These are phyloP conservation scores for Drosophila seguyi DNA, from an alignment of 1,140 invertebrate genomes.

Conservation along the genomic window DNA sequence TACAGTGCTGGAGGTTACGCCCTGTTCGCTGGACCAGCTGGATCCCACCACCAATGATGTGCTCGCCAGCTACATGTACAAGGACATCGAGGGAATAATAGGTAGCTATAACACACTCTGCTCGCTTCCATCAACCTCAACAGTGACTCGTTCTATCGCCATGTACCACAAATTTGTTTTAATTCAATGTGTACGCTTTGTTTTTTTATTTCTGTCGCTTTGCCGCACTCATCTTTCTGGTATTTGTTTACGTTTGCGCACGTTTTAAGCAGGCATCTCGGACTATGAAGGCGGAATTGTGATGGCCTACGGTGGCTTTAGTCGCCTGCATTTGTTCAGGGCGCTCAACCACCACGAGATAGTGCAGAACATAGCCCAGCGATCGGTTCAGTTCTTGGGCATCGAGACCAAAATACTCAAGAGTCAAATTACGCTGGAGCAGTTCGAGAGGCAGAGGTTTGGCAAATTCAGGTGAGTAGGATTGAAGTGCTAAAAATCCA, in stretches of 20 bases:
- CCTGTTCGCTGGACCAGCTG: conserved; percentile 95
- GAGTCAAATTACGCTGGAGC: conserved; percentile 92
- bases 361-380: conserved; percentile 93
- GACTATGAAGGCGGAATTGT: conserved; percentile 94
- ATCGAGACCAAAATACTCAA: conserved; percentile 93
- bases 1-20: conserved; percentile 94
- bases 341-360: conserved; percentile 93
- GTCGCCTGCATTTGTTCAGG: conserved; percentile 95
- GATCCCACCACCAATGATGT: conserved; percentile 93
- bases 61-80: conserved; percentile 95
- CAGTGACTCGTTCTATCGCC: conserved; percentile 35
- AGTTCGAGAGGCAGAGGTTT: conserved; percentile 94
- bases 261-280: conserved; percentile 87
- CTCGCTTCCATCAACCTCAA: conserved; percentile 29
- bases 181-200: conserved; percentile 59
- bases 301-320: conserved; percentile 94
- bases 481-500: neutral
- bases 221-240: conserved; percentile 71
- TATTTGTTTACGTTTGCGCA: conserved; percentile 74
- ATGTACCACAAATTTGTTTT: conserved; percentile 35
- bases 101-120: conserved; percentile 74
- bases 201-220: conserved; percentile 38
- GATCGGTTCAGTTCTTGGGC: conserved; percentile 92
- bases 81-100: conserved; percentile 94
- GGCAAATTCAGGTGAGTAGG: conserved; percentile 94